phyloP scores from a whole-genome alignment of 2,888 invertebrate species.

The Lithodes maja region DNA sequence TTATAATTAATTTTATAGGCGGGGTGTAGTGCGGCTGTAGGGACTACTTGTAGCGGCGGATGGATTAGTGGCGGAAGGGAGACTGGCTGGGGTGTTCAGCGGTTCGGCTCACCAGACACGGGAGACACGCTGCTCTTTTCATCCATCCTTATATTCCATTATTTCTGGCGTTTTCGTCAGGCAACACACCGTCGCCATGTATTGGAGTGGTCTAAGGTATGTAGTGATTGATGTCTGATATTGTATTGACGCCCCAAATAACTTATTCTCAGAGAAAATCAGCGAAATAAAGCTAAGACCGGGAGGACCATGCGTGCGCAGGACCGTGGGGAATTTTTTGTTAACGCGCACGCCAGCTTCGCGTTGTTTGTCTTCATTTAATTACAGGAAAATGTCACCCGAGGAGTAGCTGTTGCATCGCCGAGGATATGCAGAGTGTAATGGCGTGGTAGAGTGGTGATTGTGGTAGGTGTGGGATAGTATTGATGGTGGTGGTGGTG shows the following conservation, averaged over 20 bases:
- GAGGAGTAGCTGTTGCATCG: too few relatives aligned
- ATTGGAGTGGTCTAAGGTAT: conserved; percentile 52
- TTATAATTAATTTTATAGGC: too few relatives aligned
- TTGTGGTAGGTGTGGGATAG: too few relatives aligned
- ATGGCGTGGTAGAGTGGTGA: too few relatives aligned
- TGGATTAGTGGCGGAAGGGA: background rate
- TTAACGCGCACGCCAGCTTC: conserved; percentile 8
- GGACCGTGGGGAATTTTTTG: background rate
- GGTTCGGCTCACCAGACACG: background rate
- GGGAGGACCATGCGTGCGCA: conserved; percentile 31
- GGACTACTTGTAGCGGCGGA: conserved; percentile 27
- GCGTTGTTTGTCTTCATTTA: background rate
- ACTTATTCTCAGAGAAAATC: background rate
- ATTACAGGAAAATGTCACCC: too few relatives aligned
- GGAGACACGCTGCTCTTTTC: background rate
- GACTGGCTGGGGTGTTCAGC: background rate
- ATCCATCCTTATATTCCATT: background rate
- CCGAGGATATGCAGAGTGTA: too few relatives aligned
- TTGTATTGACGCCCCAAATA: background rate
- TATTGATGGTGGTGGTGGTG: background rate
- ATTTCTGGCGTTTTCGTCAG: background rate
- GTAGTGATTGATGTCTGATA: background rate
- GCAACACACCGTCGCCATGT: conserved; percentile 26
- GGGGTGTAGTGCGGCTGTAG: too few relatives aligned
- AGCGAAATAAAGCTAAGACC: background rate